Evolutionary conservation across 2,888 invertebrate species (phyloP).

Genomic region (Dusona sp.): DNA sequence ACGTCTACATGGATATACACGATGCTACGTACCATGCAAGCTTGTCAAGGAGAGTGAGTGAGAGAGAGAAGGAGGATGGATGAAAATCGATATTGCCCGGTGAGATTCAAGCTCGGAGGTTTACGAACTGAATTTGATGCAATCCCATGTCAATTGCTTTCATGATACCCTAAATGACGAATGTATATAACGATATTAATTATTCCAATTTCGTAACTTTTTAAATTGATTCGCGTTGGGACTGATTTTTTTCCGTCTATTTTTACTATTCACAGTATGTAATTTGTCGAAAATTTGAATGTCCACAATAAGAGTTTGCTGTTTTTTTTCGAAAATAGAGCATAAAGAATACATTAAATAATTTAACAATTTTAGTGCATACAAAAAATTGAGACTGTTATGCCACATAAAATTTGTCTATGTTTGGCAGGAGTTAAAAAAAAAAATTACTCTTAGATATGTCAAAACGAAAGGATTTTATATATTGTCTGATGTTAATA

Average conservation of each 20-base stretch:
- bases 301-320: not conserved
- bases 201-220: not conserved
- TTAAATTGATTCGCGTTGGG: not conserved
- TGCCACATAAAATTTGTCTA: too few relatives aligned
- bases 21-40: slow-evolving; percentile 32
- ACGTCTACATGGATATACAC: slow-evolving; percentile 23
- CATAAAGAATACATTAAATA: not conserved
- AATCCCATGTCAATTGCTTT: slow-evolving; percentile 40
- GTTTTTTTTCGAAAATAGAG: too few relatives aligned
- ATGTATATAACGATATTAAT: not conserved
- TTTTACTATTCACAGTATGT: not conserved
- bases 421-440: not conserved
- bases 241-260: not conserved
- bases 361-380: not conserved
- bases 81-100: slow-evolving; percentile 58
- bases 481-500: not conserved
- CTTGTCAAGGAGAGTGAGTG: slow-evolving; percentile 14
- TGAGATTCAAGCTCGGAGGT: slow-evolving; percentile 40
- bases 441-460: not conserved
- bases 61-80: slow-evolving; percentile 17
- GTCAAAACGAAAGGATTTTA: not conserved
- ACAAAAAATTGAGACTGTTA: too few relatives aligned
- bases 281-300: not conserved
- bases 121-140: slow-evolving; percentile 38
- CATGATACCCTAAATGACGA: slow-evolving; percentile 12